phyloP scores from a whole-genome alignment of 2,888 invertebrate species.

The Melinaea menophilus region DNA sequence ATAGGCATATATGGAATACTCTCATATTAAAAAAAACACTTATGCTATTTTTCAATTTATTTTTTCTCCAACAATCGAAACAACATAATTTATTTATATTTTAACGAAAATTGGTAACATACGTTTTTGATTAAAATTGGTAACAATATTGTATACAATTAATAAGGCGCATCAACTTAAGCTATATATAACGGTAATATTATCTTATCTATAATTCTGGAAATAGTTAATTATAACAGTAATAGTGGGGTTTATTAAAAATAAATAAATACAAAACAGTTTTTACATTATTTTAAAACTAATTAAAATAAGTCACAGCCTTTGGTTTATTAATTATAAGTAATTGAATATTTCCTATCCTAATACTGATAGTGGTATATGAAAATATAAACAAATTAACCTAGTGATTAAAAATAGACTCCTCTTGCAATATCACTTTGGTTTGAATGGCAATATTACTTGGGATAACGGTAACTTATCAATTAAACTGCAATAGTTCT shows the following conservation, averaged over 20 bases:
- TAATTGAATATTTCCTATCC: conserved; percentile 18
- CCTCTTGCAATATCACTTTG: conserved; percentile 28
- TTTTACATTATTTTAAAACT: conserved; percentile 9
- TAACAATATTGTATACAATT: conserved; percentile 10
- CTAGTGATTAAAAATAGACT: conserved; percentile 11
- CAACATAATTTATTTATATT: too few species aligned
- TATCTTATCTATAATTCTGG: background rate
- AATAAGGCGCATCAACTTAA: too few species aligned
- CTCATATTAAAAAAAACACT: too few species aligned
- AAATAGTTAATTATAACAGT: too few species aligned
- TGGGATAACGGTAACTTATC: conserved; percentile 9
- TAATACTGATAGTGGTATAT: conserved; percentile 33
- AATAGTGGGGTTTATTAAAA: background rate
- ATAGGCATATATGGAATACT: too few species aligned
- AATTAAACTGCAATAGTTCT: background rate
- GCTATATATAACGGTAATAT: background rate
- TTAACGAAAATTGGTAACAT: conserved; percentile 16
- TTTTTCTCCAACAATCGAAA: too few species aligned
- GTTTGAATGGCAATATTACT: conserved; percentile 29
- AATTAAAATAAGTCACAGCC: conserved; percentile 35
- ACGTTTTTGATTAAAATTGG: conserved; percentile 8
- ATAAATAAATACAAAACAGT: conserved; percentile 17
- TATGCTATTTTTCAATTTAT: too few species aligned
- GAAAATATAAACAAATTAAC: conserved; percentile 7
- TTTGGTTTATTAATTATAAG: conserved; percentile 15